Conservation (phyloP, 2,113 vertebrate species). For the Cranoglanis bouderius region DNA sequence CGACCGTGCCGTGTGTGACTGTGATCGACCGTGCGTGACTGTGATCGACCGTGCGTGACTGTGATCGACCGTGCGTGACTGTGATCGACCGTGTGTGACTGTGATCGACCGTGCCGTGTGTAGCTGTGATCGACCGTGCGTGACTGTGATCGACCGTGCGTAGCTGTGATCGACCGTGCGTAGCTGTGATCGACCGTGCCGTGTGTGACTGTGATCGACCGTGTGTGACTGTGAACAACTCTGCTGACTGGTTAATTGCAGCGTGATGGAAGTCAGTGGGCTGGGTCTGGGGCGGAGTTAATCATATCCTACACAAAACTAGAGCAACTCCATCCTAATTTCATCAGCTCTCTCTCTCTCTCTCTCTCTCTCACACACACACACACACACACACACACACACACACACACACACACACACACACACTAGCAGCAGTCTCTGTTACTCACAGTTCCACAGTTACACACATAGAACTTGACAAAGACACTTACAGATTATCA, state of each 20-base stretch:
- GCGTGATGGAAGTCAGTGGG: conserved; percentile 54
- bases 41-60: background rate
- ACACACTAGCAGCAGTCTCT: background rate
- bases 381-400: background rate
- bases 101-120: background rate
- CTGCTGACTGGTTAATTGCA: conserved; percentile 31
- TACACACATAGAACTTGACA: background rate
- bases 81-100: background rate
- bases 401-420: background rate
- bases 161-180: background rate
- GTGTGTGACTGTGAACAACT: background rate
- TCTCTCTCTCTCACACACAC: background rate
- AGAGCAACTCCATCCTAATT: background rate
- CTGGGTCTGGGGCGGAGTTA: conserved; percentile 4
- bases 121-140: background rate
- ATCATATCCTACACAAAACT: conserved; percentile 8
- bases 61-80: background rate
- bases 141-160: background rate
- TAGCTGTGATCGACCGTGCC: conserved; percentile 2
- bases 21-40: too few species aligned
- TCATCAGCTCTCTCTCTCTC: background rate
- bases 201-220: background rate
- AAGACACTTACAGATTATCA: background rate
- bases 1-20: background rate
- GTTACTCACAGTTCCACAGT: background rate